Evolutionary conservation across 2,888 invertebrate species (phyloP), one percentile per base, ranked within the genome.

Genomic region (Andrena bicolor): DNA sequence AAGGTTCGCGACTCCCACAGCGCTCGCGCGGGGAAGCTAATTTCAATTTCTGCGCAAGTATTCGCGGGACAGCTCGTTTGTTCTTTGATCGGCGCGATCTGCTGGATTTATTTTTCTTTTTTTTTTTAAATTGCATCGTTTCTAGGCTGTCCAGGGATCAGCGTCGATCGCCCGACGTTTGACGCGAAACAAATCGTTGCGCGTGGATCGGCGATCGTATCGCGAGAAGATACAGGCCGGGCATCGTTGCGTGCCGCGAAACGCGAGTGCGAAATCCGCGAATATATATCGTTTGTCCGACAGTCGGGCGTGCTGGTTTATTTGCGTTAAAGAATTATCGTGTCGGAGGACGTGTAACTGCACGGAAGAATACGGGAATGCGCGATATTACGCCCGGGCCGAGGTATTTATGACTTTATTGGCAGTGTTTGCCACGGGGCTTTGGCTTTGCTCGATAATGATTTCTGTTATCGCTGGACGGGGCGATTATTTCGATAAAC

Each of bases 181-280:
- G 82, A 76, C 64, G 68, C 74, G 74, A 77, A 77, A 85, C 85
- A 68, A 76, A 76, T 84, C 78, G 78, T 70, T n/a, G 53, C 30
- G 26, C 66, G 53, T 48, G 23, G 74, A 82, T 71, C 41, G 60
- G 30, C 66, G 49, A 78, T 83, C 77, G 65, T 61, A 32, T 69
- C 65, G 49, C 5, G 8, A 56, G 35, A 56, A 77, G 82, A 73
- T 72, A 82, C 65, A 35, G 10, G 35, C 35, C 8, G 41, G 32
- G 41, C 49, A 23, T 41, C 26, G 51, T 30, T 13, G 53, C 53
- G 74, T 26, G 53, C 32, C 81, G 35, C 20, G 69, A 65, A 69
- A 80, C n/a, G 49, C 65, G 70, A 56, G 23, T 5, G 41, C 23
- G 65, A 70, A 81, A 81, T 74, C 74, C 74, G 13, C 65, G 16